Conservation (phyloP, 1,140 invertebrate species). For the Rhagoletis pomonella region DNA sequence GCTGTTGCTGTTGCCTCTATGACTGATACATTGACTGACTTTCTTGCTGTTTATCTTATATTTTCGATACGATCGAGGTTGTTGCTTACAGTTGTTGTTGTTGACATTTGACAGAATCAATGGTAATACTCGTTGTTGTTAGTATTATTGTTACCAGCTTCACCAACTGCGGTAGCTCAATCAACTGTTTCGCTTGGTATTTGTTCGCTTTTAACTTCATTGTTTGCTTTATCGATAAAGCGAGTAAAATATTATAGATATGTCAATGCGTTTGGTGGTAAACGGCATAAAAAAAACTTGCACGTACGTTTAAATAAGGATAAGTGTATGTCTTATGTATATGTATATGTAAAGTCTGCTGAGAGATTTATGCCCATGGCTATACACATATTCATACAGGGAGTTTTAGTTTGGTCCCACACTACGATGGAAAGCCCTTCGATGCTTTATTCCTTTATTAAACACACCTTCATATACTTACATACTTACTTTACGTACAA, state of each 20-base stretch:
- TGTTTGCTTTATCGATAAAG: constrained; percentile 38
- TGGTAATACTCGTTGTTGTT: neutral
- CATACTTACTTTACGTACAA: no score
- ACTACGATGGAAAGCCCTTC: no score
- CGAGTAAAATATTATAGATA: constrained; percentile 41
- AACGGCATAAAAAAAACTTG: neutral
- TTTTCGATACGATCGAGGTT: neutral
- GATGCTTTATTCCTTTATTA: no score
- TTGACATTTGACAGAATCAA: constrained; percentile 7
- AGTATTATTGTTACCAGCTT: neutral
- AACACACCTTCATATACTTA: no score
- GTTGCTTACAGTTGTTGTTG: neutral
- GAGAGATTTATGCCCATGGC: no score
- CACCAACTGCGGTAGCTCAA: neutral
- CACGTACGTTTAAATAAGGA: neutral
- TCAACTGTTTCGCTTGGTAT: neutral
- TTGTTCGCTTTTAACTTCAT: constrained; percentile 16
- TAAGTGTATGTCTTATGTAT: neutral
- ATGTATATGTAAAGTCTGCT: neutral
- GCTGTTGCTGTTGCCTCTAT: neutral
- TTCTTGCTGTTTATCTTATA: constrained; percentile 28
- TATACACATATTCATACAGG: no score
- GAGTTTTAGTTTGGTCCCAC: no score
- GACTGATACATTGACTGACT: constrained; percentile 14
- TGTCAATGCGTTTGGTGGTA: neutral